phyloP scores from a whole-genome alignment of 2,888 invertebrate species.

The Limenitis arthemis region DNA sequence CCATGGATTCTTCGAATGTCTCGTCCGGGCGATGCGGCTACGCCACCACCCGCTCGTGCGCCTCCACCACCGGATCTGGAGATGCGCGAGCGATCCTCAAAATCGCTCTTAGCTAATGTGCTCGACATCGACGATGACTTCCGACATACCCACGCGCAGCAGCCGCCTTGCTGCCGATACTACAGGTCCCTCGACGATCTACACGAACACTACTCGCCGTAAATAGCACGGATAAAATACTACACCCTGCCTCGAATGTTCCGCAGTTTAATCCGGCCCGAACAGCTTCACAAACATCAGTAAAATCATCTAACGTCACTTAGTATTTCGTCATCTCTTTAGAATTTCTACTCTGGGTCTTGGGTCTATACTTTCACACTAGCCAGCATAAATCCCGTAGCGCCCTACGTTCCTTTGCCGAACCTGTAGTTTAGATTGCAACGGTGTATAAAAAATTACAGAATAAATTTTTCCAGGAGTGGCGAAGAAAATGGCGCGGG shows the following conservation, averaged over 20 bases:
- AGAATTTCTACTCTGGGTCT: conserved; percentile 43
- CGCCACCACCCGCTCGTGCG: conserved; percentile 77
- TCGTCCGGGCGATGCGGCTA: conserved; percentile 75
- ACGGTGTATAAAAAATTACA: conserved; percentile 30
- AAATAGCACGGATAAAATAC: conserved; percentile 70
- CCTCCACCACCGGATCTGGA: conserved; percentile 88
- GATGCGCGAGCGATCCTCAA: conserved; percentile 91
- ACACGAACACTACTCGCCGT: conserved; percentile 73
- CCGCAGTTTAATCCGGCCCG: conserved; percentile 63
- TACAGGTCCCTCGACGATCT: conserved; percentile 80
- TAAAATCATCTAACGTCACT: conserved; percentile 36
- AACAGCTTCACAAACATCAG: conserved; percentile 43
- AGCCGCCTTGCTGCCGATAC: conserved; percentile 82
- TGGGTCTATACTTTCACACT: conserved; percentile 41
- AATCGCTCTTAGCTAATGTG: conserved; percentile 96
- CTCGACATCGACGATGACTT: conserved; percentile 98
- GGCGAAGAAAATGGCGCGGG: conserved; percentile 79
- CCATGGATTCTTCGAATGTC: conserved; percentile 98
- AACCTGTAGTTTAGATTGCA: conserved; percentile 60
- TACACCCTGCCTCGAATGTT: conserved; percentile 64
- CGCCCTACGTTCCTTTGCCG: conserved; percentile 62
- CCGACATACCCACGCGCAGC: conserved; percentile 83
- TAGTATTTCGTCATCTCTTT: conserved; percentile 24
- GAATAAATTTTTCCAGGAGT: conserved; percentile 53
- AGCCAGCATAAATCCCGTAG: conserved; percentile 63